A percentile compares a stretch with the other conserved stretches of the same genome.
Conservation (phyloP, 2,888 invertebrate genomes). For the Drosophila robusta region DNA sequence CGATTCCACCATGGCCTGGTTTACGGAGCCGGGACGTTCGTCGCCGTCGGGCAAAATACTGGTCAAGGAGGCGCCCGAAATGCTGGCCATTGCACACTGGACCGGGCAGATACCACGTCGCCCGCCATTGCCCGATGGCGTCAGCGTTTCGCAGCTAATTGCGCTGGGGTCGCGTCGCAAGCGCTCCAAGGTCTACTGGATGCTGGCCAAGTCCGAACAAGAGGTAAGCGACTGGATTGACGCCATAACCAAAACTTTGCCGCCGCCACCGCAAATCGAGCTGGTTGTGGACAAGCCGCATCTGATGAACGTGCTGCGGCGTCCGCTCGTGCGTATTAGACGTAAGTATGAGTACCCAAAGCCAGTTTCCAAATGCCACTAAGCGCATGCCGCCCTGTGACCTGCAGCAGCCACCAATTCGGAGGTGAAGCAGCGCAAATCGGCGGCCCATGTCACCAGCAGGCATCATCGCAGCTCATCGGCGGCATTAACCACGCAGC, state of each 20-base stretch:
- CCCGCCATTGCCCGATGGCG: constrained; percentile 89
- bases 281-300: constrained; percentile 90
- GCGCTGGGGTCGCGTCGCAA: constrained; percentile 90
- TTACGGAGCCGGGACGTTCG: constrained; percentile 87
- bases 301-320: constrained; percentile 88
- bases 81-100: constrained; percentile 92
- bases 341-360: constrained; percentile 85
- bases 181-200: constrained; percentile 91
- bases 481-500: constrained; percentile 69
- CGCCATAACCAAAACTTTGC: constrained; percentile 92
- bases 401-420: constrained; percentile 86
- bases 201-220: constrained; percentile 91
- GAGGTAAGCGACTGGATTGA: constrained; percentile 94
- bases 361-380: constrained; percentile 4
- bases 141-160: constrained; percentile 90
- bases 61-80: constrained; percentile 92
- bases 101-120: constrained; percentile 91
- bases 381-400: constrained; percentile 9
- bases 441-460: constrained; percentile 56
- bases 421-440: constrained; percentile 85
- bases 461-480: constrained; percentile 67
- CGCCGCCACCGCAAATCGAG: constrained; percentile 90
- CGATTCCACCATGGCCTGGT: constrained; percentile 95
- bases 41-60: constrained; percentile 86
- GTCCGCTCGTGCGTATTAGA: constrained; percentile 88